phyloP scores from a whole-genome alignment of 2,113 vertebrate species.

The Otocyon megalotis region DNA sequence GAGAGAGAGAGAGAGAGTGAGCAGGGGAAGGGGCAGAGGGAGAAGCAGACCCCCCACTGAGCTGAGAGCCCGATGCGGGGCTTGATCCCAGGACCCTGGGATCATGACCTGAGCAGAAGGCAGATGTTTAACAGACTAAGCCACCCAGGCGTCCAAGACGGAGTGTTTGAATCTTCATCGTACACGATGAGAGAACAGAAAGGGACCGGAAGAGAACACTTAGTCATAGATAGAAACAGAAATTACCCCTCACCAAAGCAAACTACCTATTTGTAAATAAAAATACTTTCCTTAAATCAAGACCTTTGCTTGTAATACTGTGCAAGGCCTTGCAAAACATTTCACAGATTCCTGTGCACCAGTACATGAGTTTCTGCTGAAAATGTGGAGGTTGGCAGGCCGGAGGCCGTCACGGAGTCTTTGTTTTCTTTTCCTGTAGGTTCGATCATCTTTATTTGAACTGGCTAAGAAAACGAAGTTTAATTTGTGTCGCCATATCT shows the following conservation, averaged over 20 bases:
- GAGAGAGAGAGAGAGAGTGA: too few species aligned
- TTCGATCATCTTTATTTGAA: constrained; percentile 90
- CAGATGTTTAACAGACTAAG: too few species aligned
- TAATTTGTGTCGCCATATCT: constrained; percentile 84
- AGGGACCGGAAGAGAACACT: not conserved
- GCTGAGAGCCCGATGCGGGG: too few species aligned
- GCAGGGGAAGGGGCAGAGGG: too few species aligned
- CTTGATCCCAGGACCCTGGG: too few species aligned
- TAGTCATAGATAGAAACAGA: not conserved
- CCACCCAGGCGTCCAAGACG: not conserved
- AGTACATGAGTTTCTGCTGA: accelerated
- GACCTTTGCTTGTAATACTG: not conserved
- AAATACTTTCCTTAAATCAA: not conserved
- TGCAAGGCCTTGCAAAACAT: not conserved
- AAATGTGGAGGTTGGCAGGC: not conserved
- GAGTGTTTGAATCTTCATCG: not conserved
- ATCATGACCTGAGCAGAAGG: too few species aligned
- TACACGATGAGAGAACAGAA: not conserved
- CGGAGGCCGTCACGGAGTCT: not conserved
- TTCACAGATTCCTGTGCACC: not conserved
- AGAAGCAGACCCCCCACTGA: too few species aligned
- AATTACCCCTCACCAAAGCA: not conserved
- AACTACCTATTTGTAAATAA: not conserved
- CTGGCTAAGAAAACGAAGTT: constrained; percentile 89
- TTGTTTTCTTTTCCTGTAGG: constrained; percentile 80